Evolutionary conservation across 2,113 vertebrate genomes (phyloP).

Genomic region (Semicossyphus pulcher): DNA sequence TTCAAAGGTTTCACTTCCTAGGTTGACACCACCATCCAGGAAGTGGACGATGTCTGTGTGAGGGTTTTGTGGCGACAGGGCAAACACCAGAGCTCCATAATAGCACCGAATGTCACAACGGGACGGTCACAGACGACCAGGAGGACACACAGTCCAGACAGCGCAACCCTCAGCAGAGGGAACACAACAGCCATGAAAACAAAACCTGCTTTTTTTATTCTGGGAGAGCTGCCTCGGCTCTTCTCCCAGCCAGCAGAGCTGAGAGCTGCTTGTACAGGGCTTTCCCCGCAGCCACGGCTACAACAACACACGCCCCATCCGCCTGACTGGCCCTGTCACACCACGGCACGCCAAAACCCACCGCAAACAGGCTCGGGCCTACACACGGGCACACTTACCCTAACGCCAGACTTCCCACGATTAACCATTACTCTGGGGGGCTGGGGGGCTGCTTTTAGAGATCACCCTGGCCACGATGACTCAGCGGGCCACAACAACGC

Average conservation of each 20-base stretch:
- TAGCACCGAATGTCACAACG: conserved; percentile 27
- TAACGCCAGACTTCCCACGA: conserved; percentile 73
- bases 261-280: conserved; percentile 77
- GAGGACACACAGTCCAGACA: conserved; percentile 43
- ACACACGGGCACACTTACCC: conserved; percentile 75
- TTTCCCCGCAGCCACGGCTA: conserved; percentile 66
- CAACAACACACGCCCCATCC: conserved; percentile 73
- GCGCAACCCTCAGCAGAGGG: conserved; percentile 41
- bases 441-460: conserved; percentile 64
- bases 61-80: conserved; percentile 34
- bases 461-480: conserved; percentile 70
- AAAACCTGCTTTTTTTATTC: conserved; percentile 57
- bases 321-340: conserved; percentile 78
- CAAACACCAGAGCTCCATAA: conserved; percentile 38
- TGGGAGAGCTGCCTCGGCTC: conserved; percentile 67
- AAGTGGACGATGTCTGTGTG: conserved; percentile 35
- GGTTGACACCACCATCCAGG: conserved; percentile 12
- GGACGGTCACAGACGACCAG: conserved; percentile 30
- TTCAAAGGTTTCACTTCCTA: conserved; percentile 40
- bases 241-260: conserved; percentile 71
- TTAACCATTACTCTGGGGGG: conserved; percentile 75
- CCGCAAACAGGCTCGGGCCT: conserved; percentile 45
- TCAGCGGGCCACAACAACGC: conserved; percentile 71
- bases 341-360: conserved; percentile 73
- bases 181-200: conserved; percentile 55